Conservation (phyloP, 2,113 vertebrate genomes). For the Scytalopus superciliaris region DNA sequence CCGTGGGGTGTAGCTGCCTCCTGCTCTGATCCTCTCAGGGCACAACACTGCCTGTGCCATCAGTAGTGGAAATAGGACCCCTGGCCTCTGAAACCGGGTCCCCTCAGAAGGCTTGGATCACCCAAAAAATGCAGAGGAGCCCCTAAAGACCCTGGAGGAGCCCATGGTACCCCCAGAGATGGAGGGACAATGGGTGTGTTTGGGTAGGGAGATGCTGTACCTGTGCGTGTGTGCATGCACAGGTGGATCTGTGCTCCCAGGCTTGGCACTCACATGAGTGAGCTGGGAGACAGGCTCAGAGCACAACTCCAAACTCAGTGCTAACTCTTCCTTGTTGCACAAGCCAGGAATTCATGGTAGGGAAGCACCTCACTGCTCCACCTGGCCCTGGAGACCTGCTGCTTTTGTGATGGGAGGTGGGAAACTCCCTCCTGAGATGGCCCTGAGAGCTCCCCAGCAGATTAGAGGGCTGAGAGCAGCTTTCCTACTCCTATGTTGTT, state of each 20-base stretch:
- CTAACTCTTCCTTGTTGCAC: neutral
- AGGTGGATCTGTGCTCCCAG: neutral
- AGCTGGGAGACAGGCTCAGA: neutral
- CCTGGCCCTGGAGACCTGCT: neutral
- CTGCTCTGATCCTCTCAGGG: neutral
- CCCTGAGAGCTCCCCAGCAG: neutral
- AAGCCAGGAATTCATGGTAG: neutral
- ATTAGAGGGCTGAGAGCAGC: neutral
- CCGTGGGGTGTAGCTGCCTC: neutral
- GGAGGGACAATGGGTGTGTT: neutral
- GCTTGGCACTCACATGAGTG: neutral
- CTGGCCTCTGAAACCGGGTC: fast-evolving
- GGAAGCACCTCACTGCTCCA: fast-evolving
- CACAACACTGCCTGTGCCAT: fast-evolving
- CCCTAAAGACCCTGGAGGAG: neutral
- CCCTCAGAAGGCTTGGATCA: neutral
- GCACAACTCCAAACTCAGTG: neutral
- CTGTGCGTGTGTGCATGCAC: neutral
- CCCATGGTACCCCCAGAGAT: fast-evolving
- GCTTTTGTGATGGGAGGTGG: neutral
- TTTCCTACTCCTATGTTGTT: neutral
- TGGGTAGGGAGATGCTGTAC: neutral
- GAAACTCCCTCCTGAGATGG: neutral
- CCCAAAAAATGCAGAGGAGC: neutral
- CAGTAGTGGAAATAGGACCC: fast-evolving